phyloP scores from a whole-genome alignment of 1,140 invertebrate species.

The Neodiprion fabricii region DNA sequence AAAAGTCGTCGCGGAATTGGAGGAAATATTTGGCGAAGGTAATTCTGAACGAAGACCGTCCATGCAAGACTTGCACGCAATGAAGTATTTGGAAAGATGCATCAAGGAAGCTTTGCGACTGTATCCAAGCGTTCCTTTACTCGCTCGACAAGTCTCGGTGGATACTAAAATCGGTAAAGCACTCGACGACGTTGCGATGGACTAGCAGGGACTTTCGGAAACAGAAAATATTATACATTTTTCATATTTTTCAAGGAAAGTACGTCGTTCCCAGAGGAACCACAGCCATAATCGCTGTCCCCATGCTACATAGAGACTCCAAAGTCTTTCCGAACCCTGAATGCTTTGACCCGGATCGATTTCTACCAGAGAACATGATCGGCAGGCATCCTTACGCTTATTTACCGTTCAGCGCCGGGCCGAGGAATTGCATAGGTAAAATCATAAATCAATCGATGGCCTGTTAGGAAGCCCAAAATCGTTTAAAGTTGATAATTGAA shows the following conservation, averaged over 20 bases:
- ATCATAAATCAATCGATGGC: background rate
- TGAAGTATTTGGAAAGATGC: constrained; percentile 78
- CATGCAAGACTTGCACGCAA: constrained; percentile 68
- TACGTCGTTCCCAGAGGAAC: constrained; percentile 63
- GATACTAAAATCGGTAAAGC: constrained; percentile 65
- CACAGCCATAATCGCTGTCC: constrained; percentile 62
- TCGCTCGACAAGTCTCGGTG: constrained; percentile 68
- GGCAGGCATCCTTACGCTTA: constrained; percentile 71
- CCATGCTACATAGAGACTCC: constrained; percentile 72
- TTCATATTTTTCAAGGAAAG: constrained; percentile 40
- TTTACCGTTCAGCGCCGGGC: constrained; percentile 79
- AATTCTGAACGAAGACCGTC: constrained; percentile 62
- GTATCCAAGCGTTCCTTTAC: constrained; percentile 77
- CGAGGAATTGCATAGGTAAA: constrained; percentile 76
- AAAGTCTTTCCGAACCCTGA: constrained; percentile 74
- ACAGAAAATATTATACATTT: background rate
- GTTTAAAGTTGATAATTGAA: constrained; percentile 8
- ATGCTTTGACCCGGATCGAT: constrained; percentile 80
- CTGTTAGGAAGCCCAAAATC: background rate
- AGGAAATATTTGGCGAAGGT: constrained; percentile 64
- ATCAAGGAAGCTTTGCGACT: constrained; percentile 74
- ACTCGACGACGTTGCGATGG: constrained; percentile 7
- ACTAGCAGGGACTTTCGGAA: background rate
- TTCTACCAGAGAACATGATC: constrained; percentile 67
- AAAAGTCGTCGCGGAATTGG: constrained; percentile 70